Evolutionary conservation across 2,888 invertebrate genomes (phyloP), one percentile per base, ranked within the genome.

Genomic region (Sycophila texana): DNA sequence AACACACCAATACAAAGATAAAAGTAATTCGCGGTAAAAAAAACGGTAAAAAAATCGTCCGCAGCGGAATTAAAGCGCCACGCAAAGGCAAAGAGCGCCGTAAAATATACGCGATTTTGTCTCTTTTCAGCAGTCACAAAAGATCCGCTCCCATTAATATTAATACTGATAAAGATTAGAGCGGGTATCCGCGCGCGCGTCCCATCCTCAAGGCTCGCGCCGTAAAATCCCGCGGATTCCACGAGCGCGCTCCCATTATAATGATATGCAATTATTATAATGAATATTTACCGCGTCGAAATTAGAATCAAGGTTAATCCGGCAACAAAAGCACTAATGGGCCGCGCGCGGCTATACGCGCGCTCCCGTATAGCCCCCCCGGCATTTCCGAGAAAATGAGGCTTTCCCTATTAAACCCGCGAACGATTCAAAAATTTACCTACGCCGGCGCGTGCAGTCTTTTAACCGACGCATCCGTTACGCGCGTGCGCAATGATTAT

Each of bases 381-480:
- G 14, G 10, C 13, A 1, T 51, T 51, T 51, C 51, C 51, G 51
- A 51, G 14, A 51, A 51, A 51, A 51, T 51, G 13, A 10, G 22
- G 7, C 22, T 26, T 61, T 61, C 16, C 22, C 22, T 22, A 61
- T 14, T 58, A 58, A 18, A 5, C 58, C 18, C 58, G 10, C 58
- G n/a, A 18, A 20, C 10, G 10, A 18, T 22, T n/a, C 20, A 18
- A 3, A 12, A 18, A 5, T 22, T 58, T 12, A 26, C 26, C 26
- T 26, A 26, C 26, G 26, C 10, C 57, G 30, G 2, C 26, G 22
- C 58, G n/a, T 13, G n/a, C 26, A 7, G 57, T 58, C 26, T 26
- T 26, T 26, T 26, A 26, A 26, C 26, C 26, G 26, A 26, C 26
- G n/a, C 55, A 66, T 49, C 74, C 74, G 74, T 74, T 61, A 75